phyloP scores from a whole-genome alignment of 2,888 invertebrate genomes.

The Hermodice carunculata region DNA sequence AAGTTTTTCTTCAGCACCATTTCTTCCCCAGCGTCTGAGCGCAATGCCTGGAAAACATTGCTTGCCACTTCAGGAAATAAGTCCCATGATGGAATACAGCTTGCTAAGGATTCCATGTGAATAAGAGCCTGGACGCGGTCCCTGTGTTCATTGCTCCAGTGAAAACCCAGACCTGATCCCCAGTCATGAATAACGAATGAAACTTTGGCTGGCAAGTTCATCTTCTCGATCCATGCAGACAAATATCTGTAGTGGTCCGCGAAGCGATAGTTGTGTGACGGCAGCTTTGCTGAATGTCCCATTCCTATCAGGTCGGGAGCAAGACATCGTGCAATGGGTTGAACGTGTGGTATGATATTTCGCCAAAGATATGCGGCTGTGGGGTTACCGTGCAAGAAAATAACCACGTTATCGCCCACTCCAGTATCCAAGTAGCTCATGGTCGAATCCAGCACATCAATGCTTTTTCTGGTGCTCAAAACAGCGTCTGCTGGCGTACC shows the following conservation, averaged over 20 bases:
- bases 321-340: slow-evolving; percentile 17
- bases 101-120: slow-evolving; percentile 23
- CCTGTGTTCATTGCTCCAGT: slow-evolving; percentile 21
- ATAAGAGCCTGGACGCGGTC: slow-evolving; percentile 13
- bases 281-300: slow-evolving; percentile 26
- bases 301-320: slow-evolving; percentile 32
- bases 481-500: no score
- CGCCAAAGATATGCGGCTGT: slow-evolving; percentile 27
- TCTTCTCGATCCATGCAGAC: slow-evolving; percentile 23
- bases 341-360: slow-evolving; percentile 29
- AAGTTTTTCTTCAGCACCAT: slow-evolving; percentile 28
- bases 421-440: slow-evolving; percentile 18
- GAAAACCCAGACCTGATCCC: slow-evolving; percentile 31
- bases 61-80: slow-evolving; percentile 2
- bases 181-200: slow-evolving; percentile 28
- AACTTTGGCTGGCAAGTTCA: slow-evolving; percentile 25
- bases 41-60: slow-evolving; percentile 15
- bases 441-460: neutral
- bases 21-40: slow-evolving; percentile 21
- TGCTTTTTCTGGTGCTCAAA: neutral
- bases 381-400: slow-evolving; percentile 27
- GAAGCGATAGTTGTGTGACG: slow-evolving; percentile 6
- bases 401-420: slow-evolving; percentile 1
- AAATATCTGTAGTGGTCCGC: slow-evolving; percentile 27
- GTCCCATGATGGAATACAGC: slow-evolving; percentile 18